These are phyloP conservation scores for Oncorhynchus mykiss DNA, from an alignment of 2,113 vertebrate genomes.

Conservation along the genomic window DNA sequence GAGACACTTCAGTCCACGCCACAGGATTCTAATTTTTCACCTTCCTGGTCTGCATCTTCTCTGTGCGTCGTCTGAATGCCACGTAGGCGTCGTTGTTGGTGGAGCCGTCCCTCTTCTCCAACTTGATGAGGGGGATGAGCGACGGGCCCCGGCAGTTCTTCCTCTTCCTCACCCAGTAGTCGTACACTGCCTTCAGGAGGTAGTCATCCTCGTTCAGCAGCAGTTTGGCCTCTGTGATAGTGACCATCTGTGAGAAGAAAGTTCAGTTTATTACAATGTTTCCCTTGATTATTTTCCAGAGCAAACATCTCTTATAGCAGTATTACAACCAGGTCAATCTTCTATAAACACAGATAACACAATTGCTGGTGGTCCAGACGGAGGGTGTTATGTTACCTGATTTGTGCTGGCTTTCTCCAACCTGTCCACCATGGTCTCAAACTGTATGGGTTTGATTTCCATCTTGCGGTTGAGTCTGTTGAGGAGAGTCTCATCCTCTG, in stretches of 20 bases:
- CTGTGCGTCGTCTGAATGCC: conserved; percentile 89
- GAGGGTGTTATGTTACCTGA: conserved; percentile 75
- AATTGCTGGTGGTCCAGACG: too few species aligned
- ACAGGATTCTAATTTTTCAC: conserved; percentile 52
- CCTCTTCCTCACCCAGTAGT: conserved; percentile 93
- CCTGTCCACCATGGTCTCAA: conserved; percentile 92
- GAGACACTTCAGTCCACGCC: too few species aligned
- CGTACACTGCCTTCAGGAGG: conserved; percentile 91
- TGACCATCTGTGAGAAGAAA: conserved; percentile 77
- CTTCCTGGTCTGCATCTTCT: conserved; percentile 97
- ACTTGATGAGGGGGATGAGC: conserved; percentile 86
- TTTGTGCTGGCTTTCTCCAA: conserved; percentile 92
- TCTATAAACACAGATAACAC: too few species aligned
- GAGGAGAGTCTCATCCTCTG: conserved; percentile 89
- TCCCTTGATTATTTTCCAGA: too few species aligned
- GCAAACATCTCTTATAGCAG: too few species aligned
- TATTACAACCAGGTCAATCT: too few species aligned
- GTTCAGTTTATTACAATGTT: background rate
- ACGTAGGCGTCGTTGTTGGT: conserved; percentile 92
- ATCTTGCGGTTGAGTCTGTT: conserved; percentile 91
- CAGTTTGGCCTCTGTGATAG: conserved; percentile 87
- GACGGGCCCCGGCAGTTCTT: conserved; percentile 86
- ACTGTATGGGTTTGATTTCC: conserved; percentile 92
- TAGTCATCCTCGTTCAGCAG: conserved; percentile 94
- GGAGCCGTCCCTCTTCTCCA: conserved; percentile 92